A percentile compares a stretch with the other conserved stretches of the same genome.
Conservation (phyloP, 37 sponge, comb jelly and placozoan species). For the Chondrilla cf. caribensis region DNA sequence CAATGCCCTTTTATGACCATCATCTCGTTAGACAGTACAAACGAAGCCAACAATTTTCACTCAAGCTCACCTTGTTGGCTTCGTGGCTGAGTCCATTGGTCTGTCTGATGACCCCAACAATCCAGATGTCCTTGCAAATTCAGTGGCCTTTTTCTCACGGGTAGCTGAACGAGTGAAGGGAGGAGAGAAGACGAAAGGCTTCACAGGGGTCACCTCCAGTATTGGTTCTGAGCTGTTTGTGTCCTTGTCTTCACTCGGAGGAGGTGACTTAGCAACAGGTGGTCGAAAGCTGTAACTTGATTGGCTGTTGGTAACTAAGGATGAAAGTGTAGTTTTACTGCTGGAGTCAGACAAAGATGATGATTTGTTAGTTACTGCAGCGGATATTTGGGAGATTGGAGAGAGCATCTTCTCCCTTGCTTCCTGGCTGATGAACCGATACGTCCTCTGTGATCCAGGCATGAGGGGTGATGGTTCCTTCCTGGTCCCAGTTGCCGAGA, state of each 20-base stretch:
- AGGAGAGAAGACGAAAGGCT: slow-evolving; percentile 13
- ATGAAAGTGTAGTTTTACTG: background rate
- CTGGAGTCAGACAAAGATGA: background rate
- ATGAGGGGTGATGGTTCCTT: background rate
- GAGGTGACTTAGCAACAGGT: background rate
- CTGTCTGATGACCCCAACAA: no score
- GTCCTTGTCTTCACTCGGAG: background rate
- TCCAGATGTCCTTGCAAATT: background rate
- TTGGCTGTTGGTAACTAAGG: background rate
- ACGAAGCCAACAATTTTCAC: no score
- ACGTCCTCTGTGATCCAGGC: background rate
- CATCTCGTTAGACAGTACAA: no score
- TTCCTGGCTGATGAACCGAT: slow-evolving; percentile 14
- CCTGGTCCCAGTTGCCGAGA: background rate
- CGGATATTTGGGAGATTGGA: no score
- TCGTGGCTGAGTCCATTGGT: no score
- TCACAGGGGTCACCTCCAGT: background rate
- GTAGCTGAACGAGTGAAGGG: slow-evolving; percentile 14
- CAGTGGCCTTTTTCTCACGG: background rate
- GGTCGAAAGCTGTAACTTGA: background rate
- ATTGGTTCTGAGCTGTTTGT: background rate
- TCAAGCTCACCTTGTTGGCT: no score
- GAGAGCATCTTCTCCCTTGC: background rate
- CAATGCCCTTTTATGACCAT: no score
- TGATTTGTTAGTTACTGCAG: background rate